Evolutionary conservation across 2,113 vertebrate species (phyloP).

Genomic region (Tragelaphus imberbis): DNA sequence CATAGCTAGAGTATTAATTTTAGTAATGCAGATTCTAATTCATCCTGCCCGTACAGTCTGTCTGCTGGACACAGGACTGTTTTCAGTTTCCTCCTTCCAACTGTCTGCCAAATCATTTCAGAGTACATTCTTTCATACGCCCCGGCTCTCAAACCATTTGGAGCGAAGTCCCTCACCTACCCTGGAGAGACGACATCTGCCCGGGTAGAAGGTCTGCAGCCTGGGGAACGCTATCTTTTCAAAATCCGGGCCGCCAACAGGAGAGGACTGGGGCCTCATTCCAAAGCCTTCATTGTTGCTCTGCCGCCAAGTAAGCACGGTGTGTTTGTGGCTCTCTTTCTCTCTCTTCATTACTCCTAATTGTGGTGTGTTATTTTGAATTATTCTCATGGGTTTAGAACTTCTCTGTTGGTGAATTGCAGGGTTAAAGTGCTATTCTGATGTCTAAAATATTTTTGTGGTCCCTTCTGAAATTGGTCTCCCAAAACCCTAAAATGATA

Average conservation of each 20-base stretch:
- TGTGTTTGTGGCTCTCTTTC: fast-evolving
- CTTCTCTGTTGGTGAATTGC: not conserved
- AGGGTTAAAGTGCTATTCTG: not conserved
- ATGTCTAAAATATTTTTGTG: not conserved
- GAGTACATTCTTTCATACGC: slow-evolving; percentile 98
- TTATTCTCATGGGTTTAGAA: not conserved
- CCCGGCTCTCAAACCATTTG: slow-evolving; percentile 97
- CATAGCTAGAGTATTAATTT: slow-evolving; percentile 74
- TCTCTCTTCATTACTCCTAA: not conserved
- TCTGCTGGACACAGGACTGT: slow-evolving; percentile 79
- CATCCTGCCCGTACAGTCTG: slow-evolving; percentile 80
- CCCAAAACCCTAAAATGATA: not conserved
- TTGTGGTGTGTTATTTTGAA: slow-evolving; percentile 14
- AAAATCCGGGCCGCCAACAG: slow-evolving; percentile 96
- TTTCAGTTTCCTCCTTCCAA: slow-evolving; percentile 83
- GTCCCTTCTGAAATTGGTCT: not conserved
- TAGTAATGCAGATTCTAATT: slow-evolving; percentile 80
- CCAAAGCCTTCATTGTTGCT: slow-evolving; percentile 91
- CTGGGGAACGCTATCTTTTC: slow-evolving; percentile 96
- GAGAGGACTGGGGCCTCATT: slow-evolving; percentile 93
- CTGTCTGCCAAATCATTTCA: slow-evolving; percentile 87
- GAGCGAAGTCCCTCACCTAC: slow-evolving; percentile 93
- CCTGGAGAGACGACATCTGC: slow-evolving; percentile 88
- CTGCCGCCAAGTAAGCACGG: slow-evolving; percentile 90
- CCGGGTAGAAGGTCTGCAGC: slow-evolving; percentile 91